phyloP scores from a whole-genome alignment of 2,888 invertebrate genomes.

The Marasmarcha lunaedactyla region DNA sequence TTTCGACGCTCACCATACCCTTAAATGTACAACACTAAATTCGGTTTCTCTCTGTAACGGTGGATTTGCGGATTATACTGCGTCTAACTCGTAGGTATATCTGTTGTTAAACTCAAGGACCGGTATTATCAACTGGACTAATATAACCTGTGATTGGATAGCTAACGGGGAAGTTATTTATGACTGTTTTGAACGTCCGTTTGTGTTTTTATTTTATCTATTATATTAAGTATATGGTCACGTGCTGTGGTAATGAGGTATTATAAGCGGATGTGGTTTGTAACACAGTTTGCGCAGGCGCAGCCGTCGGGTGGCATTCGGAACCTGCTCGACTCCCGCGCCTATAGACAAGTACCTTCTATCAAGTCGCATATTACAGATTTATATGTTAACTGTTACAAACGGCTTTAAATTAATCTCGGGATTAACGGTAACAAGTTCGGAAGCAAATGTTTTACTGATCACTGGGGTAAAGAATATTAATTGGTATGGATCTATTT shows the following conservation, averaged over 20 bases:
- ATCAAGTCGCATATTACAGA: neutral
- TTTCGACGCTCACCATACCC: slow-evolving; percentile 24
- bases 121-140: slow-evolving; percentile 19
- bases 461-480: too few species aligned
- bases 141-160: slow-evolving; percentile 14
- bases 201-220: neutral
- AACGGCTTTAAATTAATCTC: too few species aligned
- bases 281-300: slow-evolving; percentile 34
- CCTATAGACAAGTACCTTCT: slow-evolving; percentile 20
- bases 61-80: slow-evolving; percentile 26
- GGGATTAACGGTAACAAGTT: too few species aligned
- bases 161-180: slow-evolving; percentile 21
- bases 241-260: slow-evolving; percentile 19
- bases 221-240: slow-evolving; percentile 12
- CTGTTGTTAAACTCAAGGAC: slow-evolving; percentile 16
- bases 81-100: too few species aligned
- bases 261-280: slow-evolving; percentile 27
- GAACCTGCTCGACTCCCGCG: slow-evolving; percentile 25
- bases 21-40: slow-evolving; percentile 31
- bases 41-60: slow-evolving; percentile 37
- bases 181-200: neutral
- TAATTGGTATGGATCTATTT: too few species aligned
- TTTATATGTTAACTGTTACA: too few species aligned
- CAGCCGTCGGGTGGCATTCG: slow-evolving; percentile 35
- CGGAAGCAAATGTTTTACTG: too few species aligned